Base-by-base conservation (phyloP, 1,140 invertebrate genomes). In the Caenorhabditis latens region DNA sequence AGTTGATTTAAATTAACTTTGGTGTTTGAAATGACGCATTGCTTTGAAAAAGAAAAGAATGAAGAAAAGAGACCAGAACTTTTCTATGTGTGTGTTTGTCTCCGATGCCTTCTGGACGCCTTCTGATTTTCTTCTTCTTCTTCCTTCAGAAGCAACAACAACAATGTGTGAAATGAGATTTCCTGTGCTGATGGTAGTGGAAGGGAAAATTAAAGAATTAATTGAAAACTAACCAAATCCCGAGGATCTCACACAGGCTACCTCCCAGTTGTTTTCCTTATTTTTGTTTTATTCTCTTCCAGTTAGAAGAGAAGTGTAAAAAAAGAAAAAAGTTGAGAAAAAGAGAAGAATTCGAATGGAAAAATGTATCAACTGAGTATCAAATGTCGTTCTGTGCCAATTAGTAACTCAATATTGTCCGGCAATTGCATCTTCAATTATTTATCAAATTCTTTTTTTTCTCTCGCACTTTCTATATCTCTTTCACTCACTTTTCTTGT, bases 381-480 rank as follows among this genome's bases (percentile, higher is more conserved):
- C 71, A 24, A 50, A 79, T 79, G 46, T 79, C 67, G 5, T 46
- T 7, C n/a, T 65, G 24, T 40, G 61, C 67, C 71, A 79, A 79
- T 79, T 79, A 79, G 71, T 79, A 79, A 79, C 71, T 50, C 71
- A 79, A 79, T 79, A 79, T 79, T 79, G 71, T 79, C 71, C 71
- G 71, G 14, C 46, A 79, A 79, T 79, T 79, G 71, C 46, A 79
- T 79, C 71, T 79, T 79, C 21, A 79, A 79, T 79, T 43, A 79
- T 79, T 79, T 24, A 79, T 79, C 46, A 79, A 67, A 32, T 32
- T 32, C 43, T 71, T 9, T 40, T 32, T 71, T 71, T 9, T 4
- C 65, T 11, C 43, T 8, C 32, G 32, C 32, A 32, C 32, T 32
- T 32, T 32, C 32, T 32, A 32, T 32, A 32, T 32, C 71, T 48